Percentiles rank a stretch among this genome's conserved stretches.
Conservation (phyloP, 2,888 invertebrate genomes). For the Trichogramma evanescens region DNA sequence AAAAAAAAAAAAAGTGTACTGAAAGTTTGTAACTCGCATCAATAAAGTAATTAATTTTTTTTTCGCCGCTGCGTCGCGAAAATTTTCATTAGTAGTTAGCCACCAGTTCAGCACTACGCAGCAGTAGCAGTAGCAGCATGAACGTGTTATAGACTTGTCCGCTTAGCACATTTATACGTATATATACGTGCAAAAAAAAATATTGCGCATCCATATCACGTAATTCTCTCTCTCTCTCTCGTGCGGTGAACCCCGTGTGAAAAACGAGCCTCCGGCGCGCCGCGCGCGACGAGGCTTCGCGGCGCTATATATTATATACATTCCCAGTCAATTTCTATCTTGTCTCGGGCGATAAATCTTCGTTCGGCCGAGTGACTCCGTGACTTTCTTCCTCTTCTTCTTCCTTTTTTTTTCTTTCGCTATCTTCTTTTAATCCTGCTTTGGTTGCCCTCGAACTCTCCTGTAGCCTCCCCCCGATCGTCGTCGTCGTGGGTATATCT, state of each 20-base stretch:
- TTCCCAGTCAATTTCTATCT: slow-evolving; percentile 15
- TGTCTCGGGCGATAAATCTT: slow-evolving; percentile 27
- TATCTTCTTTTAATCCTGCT: neutral
- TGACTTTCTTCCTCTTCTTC: slow-evolving; percentile 14
- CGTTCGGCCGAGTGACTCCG: slow-evolving; percentile 25
- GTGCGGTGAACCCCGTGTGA: slow-evolving; percentile 28
- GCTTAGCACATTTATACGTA: no score
- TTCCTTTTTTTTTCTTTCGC: neutral
- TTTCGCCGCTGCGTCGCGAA: slow-evolving; percentile 19
- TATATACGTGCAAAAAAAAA: slow-evolving; percentile 8
- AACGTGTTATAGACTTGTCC: no score
- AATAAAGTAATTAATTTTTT: slow-evolving; percentile 44
- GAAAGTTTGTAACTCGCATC: slow-evolving; percentile 32
- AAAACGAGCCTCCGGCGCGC: slow-evolving; percentile 12
- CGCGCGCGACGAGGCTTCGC: neutral
- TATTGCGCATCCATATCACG: slow-evolving; percentile 36
- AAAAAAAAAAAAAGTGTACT: slow-evolving; percentile 37
- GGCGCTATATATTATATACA: neutral
- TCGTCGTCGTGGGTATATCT: no score
- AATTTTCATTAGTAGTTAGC: slow-evolving; percentile 41
- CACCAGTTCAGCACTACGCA: slow-evolving; percentile 18
- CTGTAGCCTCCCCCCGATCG: neutral
- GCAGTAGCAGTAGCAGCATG: no score
- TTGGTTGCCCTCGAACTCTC: neutral
- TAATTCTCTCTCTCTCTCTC: slow-evolving; percentile 25